Percentiles rank a stretch among this genome's conserved stretches.
Conservation (phyloP, 2,113 vertebrate species). For the Pedetes capensis region DNA sequence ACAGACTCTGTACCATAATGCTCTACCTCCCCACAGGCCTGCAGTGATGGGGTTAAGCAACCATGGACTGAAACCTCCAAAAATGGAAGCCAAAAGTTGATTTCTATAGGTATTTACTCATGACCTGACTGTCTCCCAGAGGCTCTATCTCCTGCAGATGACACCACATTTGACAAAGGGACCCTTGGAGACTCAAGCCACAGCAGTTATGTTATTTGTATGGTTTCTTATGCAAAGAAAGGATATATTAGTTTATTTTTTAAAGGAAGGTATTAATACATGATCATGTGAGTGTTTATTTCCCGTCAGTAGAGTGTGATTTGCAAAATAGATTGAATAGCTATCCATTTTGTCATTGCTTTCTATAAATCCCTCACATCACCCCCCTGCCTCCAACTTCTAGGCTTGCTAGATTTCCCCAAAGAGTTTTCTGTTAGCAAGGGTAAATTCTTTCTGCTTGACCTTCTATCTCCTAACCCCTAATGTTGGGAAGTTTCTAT, state of each 20-base stretch:
- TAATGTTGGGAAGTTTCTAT: not conserved
- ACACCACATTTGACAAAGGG: not conserved
- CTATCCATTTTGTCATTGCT: not conserved
- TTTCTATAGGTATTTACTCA: too few species aligned
- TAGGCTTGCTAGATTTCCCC: not conserved
- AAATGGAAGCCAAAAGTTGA: not conserved
- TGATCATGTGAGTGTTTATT: not conserved
- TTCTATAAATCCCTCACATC: not conserved
- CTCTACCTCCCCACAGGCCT: accelerated
- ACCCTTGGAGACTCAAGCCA: too few species aligned
- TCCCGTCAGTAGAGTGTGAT: not conserved
- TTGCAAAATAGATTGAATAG: not conserved
- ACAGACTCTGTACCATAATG: not conserved
- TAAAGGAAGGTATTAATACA: not conserved
- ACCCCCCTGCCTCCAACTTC: not conserved
- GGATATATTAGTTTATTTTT: not conserved
- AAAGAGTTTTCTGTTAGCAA: not conserved
- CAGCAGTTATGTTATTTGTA: not conserved
- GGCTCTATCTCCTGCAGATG: too few species aligned
- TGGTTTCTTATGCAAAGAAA: not conserved
- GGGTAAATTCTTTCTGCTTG: not conserved
- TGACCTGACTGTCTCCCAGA: too few species aligned
- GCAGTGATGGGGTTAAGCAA: not conserved
- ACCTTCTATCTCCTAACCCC: accelerated
- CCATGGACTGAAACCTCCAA: not conserved